A percentile compares a stretch with the other conserved stretches of the same genome.
phyloP scores from a whole-genome alignment of 2,888 invertebrate species.

The Leucophenga maculata region DNA sequence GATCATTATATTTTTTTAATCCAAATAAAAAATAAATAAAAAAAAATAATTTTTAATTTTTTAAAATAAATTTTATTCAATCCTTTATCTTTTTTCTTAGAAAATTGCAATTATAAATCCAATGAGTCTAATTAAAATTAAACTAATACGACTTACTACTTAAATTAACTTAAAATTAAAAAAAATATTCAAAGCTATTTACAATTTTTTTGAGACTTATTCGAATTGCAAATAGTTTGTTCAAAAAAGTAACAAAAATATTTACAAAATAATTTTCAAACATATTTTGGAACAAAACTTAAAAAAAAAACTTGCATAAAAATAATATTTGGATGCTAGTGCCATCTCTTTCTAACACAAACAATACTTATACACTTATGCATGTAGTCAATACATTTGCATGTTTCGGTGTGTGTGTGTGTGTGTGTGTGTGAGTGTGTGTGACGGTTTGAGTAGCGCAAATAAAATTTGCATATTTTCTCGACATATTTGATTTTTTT shows the following conservation, averaged over 20 bases:
- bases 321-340: constrained; percentile 14
- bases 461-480: too few species aligned
- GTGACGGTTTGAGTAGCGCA: too few species aligned
- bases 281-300: background rate
- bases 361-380: background rate
- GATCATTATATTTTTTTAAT: too few species aligned
- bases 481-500: too few species aligned
- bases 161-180: constrained; percentile 33
- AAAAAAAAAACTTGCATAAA: background rate
- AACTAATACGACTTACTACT: constrained; percentile 6
- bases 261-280: background rate
- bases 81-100: background rate
- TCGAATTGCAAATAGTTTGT: background rate
- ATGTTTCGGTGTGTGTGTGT: too few species aligned
- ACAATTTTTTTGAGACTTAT: background rate
- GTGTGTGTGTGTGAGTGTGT: too few species aligned
- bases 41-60: constrained; percentile 36
- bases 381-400: too few species aligned
- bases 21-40: constrained; percentile 31
- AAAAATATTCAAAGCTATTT: background rate
- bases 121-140: constrained; percentile 39
- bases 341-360: background rate
- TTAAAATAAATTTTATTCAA: constrained; percentile 1
- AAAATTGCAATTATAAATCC: background rate
- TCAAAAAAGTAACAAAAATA: background rate